Base-by-base conservation (phyloP, 2,797 vertebrate species). In the Pantherophis vulpinus region DNA sequence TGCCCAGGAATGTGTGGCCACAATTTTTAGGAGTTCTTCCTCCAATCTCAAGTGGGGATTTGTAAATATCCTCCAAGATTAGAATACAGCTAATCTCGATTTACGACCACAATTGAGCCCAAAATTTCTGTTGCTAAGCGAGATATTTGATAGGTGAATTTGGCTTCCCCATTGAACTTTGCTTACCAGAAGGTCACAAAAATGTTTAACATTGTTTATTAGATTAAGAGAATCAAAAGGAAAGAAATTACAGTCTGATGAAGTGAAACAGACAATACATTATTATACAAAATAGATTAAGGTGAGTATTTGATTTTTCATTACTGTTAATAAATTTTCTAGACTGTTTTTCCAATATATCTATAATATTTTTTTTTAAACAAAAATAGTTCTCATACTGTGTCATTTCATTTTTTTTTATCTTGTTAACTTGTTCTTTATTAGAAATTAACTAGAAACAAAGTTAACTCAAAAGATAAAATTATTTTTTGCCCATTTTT, bases 281-380 rank as follows among this genome's bases (percentile, higher is more conserved):
- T 91, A 94, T 4, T 90, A 87, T 37, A 95, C 95, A 96, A 89
- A 63, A 91, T 61, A 94, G 93, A 90, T 90, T 95, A 87, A 5
- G 88, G 54, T 90, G 12, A 91, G 23, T 23, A 87, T 93, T 37
- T 42, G 83, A 93, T 89, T 89, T 92, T 93, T 92, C 86, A 55
- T 32, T 70, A 23, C 89, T 86, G 55, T 32, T 74, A 56, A 60
- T 93, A 93, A 92, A 90, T 91, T 96, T 96, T 94, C 56, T 87
- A 59, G 83, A 25, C 2, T 86, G 3, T 60, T 92, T 60, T 25
- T 88, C 61, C 56, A 29, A 2, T 5, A 47, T 51, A 9, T 61
- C 16, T 16, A 63, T 94, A 87, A 79, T 66, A 59, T 91, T 59
- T 18, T 13, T 83, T 47, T 42, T 58, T 51, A 51, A 91, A 89